Conservation (phyloP, 2,113 vertebrate species). For the Caracal caracal region DNA sequence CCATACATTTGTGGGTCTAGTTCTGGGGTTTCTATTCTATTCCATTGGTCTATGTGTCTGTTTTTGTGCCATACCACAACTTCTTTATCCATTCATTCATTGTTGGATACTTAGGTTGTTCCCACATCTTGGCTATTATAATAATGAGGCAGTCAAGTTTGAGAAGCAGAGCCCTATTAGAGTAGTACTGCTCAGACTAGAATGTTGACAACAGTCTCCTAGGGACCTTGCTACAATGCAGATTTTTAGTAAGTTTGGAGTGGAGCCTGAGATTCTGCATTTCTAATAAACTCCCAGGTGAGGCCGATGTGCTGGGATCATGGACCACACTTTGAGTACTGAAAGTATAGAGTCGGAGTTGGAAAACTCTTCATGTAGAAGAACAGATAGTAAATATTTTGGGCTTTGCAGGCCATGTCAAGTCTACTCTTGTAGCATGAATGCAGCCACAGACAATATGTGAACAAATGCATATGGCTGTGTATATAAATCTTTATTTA, state of each 20-base stretch:
- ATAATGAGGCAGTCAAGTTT: not conserved
- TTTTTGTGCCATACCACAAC: too few relatives aligned
- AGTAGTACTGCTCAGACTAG: not conserved
- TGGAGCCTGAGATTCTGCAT: not conserved
- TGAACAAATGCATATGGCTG: not conserved
- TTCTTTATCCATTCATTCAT: not conserved
- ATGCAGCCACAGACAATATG: not conserved
- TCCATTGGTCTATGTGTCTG: too few relatives aligned
- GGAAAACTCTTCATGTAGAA: not conserved
- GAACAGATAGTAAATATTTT: not conserved
- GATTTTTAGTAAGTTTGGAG: not conserved
- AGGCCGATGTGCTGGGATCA: not conserved
- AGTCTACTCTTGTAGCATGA: not conserved
- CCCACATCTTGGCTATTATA: not conserved
- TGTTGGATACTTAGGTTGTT: not conserved
- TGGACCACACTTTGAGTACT: not conserved
- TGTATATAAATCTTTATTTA: constrained; percentile 27
- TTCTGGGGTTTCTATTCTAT: too few relatives aligned
- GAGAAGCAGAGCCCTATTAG: not conserved
- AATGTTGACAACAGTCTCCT: not conserved
- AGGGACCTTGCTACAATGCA: constrained; percentile 1
- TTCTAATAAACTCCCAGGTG: not conserved
- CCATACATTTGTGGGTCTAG: too few relatives aligned
- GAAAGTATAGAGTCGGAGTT: not conserved
- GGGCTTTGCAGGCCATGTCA: not conserved